Base-by-base conservation (phyloP, 2,113 vertebrate species). In the Callionymus lyra region DNA sequence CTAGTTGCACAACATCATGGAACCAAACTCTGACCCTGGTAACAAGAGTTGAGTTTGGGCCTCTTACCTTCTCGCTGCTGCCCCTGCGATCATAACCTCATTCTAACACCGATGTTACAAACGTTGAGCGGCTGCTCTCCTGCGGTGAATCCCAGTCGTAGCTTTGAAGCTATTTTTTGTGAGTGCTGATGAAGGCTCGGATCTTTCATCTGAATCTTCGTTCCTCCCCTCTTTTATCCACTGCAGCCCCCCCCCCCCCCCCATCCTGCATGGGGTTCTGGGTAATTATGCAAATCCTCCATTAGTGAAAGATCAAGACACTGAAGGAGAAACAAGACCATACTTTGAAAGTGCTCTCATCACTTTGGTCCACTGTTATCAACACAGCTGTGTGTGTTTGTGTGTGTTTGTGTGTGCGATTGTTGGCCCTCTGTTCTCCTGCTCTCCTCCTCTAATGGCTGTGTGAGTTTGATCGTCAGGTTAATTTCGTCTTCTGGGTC, bases 401-500 rank as follows among this genome's bases (percentile, higher is more conserved):
- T 6, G 3, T 55, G n/a, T 43, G 10, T 55, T 34, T 10, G 0
- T 36, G 17, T 66, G 11, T 27, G 10, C 50, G 43, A n/a, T 33
- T 13, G 16, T 39, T 36, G 6, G 31, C 56, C 31, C 18, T 45
- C 35, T 27, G 10, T 58, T 59, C 39, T 53, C 53, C 50, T 57
- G 34, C 46, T 44, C 9, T 38, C 49, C 49, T 50, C 44, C 34
- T 61, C 56, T 52, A 53, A 70, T 72, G 56, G 72, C 38, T 45
- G 63, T 50, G 4, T 8, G 48, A 58, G 70, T 70, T 57, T 72
- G 69, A 72, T 78, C 12, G 47, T 55, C 59, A 62, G 74, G 71
- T 83, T 79, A 72, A 76, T 74, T 78, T 14, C 68, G 57, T 76
- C 73, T 75, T 83, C 74, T 80, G 66, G 71, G 71, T 78, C 68